These are phyloP conservation scores for Athrips mouffetella DNA, from an alignment of 2,888 invertebrate species.

Conservation along the genomic window DNA sequence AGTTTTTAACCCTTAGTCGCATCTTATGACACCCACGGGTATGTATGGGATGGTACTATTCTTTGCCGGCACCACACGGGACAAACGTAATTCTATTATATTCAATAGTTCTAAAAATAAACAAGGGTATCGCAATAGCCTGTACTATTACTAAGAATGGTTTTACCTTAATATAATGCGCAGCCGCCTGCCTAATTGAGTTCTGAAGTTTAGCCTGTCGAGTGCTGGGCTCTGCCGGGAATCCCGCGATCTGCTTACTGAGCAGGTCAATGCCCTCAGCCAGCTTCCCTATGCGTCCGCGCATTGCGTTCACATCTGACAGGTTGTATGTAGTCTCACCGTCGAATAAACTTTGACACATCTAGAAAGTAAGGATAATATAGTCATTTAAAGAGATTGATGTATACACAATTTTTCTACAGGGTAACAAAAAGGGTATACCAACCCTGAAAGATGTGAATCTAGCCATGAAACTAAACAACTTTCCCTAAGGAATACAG, in stretches of 20 bases:
- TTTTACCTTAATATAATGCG: constrained; percentile 85
- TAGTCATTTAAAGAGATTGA: neutral
- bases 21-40: too few species aligned
- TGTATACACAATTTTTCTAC: neutral
- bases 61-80: too few species aligned
- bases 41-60: too few species aligned
- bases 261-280: constrained; percentile 92
- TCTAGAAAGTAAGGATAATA: constrained; percentile 44
- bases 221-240: constrained; percentile 80
- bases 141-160: too few species aligned
- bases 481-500: too few species aligned
- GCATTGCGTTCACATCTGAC: constrained; percentile 88
- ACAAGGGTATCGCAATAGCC: too few species aligned
- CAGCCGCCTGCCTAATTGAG: constrained; percentile 86
- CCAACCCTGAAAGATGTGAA: too few species aligned
- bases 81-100: too few species aligned
- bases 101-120: too few species aligned
- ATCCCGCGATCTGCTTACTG: constrained; percentile 86
- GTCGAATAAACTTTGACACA: constrained; percentile 82
- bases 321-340: constrained; percentile 95
- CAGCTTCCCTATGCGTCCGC: constrained; percentile 89
- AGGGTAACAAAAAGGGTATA: too few species aligned
- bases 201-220: constrained; percentile 82
- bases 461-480: too few species aligned
- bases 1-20: too few species aligned